Evolutionary conservation across 92 coral and sea anemone genomes (phyloP).

Genomic region (Pocillopora meandrina): DNA sequence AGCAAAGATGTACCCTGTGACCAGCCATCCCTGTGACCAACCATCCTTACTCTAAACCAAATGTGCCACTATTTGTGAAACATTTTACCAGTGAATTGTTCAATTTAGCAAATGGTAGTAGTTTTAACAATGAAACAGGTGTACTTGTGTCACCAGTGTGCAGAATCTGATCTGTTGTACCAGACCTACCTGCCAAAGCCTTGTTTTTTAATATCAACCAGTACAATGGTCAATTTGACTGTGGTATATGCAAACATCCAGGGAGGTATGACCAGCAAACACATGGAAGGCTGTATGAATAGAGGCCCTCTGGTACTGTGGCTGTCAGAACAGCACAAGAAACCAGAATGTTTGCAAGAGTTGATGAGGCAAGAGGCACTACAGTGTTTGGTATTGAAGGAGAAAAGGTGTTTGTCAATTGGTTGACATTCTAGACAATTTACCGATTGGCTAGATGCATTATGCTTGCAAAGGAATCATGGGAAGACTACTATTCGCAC

Average conservation of each 20-base stretch:
- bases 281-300: constrained; percentile 34
- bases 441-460: constrained; percentile 63
- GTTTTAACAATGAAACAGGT: no score
- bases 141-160: not conserved
- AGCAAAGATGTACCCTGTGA: no score
- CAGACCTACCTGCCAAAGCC: constrained; percentile 46
- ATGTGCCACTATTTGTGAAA: no score
- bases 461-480: constrained; percentile 48
- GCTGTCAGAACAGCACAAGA: constrained; percentile 3
- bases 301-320: constrained; percentile 9
- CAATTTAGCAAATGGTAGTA: no score
- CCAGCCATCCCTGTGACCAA: no score
- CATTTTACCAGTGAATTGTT: no score
- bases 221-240: constrained; percentile 19
- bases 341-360: constrained; percentile 13
- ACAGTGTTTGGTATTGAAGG: constrained; percentile 48
- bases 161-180: constrained; percentile 43
- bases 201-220: constrained; percentile 41
- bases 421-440: constrained; percentile 34
- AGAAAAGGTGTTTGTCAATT: constrained; percentile 42
- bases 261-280: constrained; percentile 39
- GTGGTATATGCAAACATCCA: constrained; percentile 39
- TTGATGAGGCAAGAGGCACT: constrained; percentile 23
- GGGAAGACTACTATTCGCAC: constrained; percentile 25
- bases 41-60: no score